Conservation (phyloP, 2,113 vertebrate genomes). For the Sceloporus undulatus region DNA sequence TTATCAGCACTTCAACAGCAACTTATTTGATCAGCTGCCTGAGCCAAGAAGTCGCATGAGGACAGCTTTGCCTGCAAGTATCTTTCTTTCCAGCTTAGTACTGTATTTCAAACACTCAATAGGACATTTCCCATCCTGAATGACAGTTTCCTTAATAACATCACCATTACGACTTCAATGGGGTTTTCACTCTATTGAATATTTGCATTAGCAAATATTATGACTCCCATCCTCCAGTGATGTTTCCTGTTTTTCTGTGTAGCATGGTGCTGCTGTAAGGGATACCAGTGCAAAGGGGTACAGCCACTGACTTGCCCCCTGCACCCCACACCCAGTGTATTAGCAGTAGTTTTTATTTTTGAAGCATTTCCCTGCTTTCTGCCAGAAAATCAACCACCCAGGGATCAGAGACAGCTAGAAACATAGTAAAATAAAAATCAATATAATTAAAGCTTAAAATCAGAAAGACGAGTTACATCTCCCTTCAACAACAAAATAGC, state of each 20-base stretch:
- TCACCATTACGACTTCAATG: background rate
- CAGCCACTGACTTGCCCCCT: background rate
- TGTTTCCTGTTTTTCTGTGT: background rate
- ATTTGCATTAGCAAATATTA: background rate
- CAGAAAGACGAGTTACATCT: too few relatives aligned
- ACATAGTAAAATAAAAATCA: too few relatives aligned
- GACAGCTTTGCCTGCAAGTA: background rate
- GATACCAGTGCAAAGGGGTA: background rate
- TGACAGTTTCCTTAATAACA: background rate
- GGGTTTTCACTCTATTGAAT: background rate
- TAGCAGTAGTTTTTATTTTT: too few relatives aligned
- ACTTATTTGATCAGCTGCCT: slow-evolving; percentile 67
- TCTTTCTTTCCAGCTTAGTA: background rate
- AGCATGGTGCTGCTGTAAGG: background rate
- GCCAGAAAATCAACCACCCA: too few relatives aligned
- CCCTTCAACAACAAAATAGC: too few relatives aligned
- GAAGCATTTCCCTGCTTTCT: too few relatives aligned
- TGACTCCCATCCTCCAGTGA: background rate
- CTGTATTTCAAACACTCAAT: background rate
- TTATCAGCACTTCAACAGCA: slow-evolving; percentile 37
- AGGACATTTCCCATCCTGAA: background rate
- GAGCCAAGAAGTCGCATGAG: background rate
- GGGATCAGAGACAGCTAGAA: too few relatives aligned
- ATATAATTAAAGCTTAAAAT: too few relatives aligned
- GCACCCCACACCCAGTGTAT: background rate